These are phyloP conservation scores for Sebastes hubbsi DNA, from an alignment of 2,797 vertebrate genomes.

Conservation along the genomic window DNA sequence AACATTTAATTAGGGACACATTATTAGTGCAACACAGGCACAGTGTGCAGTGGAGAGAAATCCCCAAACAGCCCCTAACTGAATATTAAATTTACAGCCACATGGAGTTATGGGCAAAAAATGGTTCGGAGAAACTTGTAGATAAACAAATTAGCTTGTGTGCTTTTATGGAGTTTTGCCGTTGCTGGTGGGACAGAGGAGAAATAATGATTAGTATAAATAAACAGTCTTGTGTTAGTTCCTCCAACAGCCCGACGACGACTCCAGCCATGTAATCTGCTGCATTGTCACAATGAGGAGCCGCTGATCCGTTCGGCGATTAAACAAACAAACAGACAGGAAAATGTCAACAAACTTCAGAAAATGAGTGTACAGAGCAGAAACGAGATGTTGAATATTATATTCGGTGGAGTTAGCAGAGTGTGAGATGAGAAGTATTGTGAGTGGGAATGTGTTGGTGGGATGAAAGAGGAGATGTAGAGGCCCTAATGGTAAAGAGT, in stretches of 20 bases:
- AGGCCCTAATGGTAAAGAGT: constrained; percentile 32
- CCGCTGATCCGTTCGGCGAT: constrained; percentile 65
- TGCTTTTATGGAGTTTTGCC: constrained; percentile 38
- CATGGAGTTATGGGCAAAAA: constrained; percentile 44
- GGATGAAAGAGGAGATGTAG: constrained; percentile 26
- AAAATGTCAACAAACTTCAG: constrained; percentile 60
- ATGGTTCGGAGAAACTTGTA: constrained; percentile 44
- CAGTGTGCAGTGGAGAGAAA: constrained; percentile 70
- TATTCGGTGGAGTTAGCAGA: constrained; percentile 53
- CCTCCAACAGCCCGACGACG: background rate
- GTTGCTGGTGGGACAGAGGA: constrained; percentile 15
- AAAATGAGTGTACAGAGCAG: constrained; percentile 58
- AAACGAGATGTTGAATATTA: constrained; percentile 55
- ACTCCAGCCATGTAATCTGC: constrained; percentile 47
- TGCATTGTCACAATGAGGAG: constrained; percentile 50
- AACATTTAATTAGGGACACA: constrained; percentile 83
- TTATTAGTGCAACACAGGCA: constrained; percentile 79
- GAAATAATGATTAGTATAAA: constrained; percentile 43
- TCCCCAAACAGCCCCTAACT: constrained; percentile 75
- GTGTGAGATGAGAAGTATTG: constrained; percentile 62
- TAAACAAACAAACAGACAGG: constrained; percentile 64
- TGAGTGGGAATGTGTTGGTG: constrained; percentile 35
- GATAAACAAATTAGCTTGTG: constrained; percentile 64
- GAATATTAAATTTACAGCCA: constrained; percentile 76
- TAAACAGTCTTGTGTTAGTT: constrained; percentile 34